Conservation (phyloP, 64 coral and sea anemone genomes). For the Stichodactyla mertensii region DNA sequence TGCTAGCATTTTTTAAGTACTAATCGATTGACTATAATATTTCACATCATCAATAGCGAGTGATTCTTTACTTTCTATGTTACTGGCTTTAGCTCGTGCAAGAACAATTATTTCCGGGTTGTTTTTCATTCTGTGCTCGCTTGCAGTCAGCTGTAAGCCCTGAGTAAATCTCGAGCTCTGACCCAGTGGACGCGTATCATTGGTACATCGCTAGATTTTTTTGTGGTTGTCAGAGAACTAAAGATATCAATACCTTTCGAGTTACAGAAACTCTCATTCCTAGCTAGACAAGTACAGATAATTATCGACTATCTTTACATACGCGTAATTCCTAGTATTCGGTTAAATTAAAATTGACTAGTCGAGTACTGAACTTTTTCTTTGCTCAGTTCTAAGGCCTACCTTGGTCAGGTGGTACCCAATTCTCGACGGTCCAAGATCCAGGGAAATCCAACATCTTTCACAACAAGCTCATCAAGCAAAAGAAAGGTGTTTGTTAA, state of each 20-base stretch:
- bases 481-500: background rate
- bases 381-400: conserved; percentile 5
- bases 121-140: background rate
- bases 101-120: background rate
- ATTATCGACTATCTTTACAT: background rate
- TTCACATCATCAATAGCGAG: background rate
- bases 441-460: background rate
- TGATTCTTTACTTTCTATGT: background rate
- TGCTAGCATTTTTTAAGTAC: background rate
- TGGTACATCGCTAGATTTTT: background rate
- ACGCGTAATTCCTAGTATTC: background rate
- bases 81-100: background rate
- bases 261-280: background rate
- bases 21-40: background rate
- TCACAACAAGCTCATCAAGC: background rate
- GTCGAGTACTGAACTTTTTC: background rate
- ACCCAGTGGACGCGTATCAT: background rate
- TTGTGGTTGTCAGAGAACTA: background rate
- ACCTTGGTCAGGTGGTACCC: conserved; percentile 1
- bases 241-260: background rate
- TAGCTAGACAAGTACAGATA: background rate
- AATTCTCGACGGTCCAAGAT: background rate
- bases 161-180: background rate
- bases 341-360: background rate
- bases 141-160: background rate